Base-by-base conservation (phyloP, 2,113 vertebrate species). In the Ondatra zibethicus region DNA sequence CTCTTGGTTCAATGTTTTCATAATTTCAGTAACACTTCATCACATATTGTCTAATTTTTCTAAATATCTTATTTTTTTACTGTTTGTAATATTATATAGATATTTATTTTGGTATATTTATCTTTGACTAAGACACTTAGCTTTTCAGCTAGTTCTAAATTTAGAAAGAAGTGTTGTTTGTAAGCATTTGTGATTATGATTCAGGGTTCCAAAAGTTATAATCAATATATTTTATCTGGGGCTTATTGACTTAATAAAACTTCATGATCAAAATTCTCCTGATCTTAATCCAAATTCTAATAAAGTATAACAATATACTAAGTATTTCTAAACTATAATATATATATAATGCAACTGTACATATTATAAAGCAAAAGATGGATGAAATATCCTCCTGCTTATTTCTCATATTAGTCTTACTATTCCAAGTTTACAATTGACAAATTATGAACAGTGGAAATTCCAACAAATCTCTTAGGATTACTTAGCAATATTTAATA, bases 381-480 rank as follows among this genome's bases (percentile, higher is more conserved):
- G 13, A 36, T 77, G 92, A 87, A 94, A 78, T 88, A 82, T 68
- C 21, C 80, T 12, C 0, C 36, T 58, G 13, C 33, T 7, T 85
- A 0, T 66, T 88, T n/a, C 50, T 76, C 66, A 39, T 52, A 66
- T 31, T 85, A 90, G 47, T 27, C 31, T 84, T 50, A 76, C 52
- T 85, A 39, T 82, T 39, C 14, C 29, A 84, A 42, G 2, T 72
- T 94, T 86, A 72, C 21, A 63, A 19, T 9, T 65, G 33, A 47
- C 12, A 14, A 68, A 47, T 92, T 96, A 87, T 89, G 82, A 78
- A 87, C 80, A 80, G 42, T 73, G 12, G 27, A 10, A 91, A 93
- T 88, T 95, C 19, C 36, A 95, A 14, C 10, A 93, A 12, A 58
- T 72, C 36, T 95, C 52, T 88, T 52, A 77, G 36, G 47, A 96